Evolutionary conservation across 2,888 invertebrate species (phyloP).

Genomic region (Phrixothrix hirtus): DNA sequence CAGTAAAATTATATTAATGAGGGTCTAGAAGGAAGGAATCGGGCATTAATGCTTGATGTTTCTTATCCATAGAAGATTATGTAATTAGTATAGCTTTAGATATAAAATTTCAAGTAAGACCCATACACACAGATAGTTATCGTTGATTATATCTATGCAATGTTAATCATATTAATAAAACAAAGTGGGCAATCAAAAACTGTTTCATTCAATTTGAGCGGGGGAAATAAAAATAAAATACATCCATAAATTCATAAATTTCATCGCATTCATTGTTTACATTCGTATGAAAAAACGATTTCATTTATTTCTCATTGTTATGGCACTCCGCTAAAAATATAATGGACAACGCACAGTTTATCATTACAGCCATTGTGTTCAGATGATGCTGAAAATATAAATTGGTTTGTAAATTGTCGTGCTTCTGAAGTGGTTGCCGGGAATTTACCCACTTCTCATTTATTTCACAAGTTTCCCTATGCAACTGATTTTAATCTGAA

Average conservation of each 20-base stretch:
- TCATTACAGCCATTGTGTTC: conserved; percentile 46
- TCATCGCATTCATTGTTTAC: conserved; percentile 34
- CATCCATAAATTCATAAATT: conserved; percentile 34
- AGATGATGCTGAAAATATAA: conserved; percentile 47
- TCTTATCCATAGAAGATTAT: too few species aligned
- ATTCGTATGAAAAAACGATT: conserved; percentile 41
- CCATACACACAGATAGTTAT: too few species aligned
- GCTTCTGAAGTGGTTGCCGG: conserved; percentile 25
- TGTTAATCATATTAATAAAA: conserved; percentile 26
- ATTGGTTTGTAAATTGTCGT: conserved; percentile 47
- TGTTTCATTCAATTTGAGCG: conserved; percentile 30
- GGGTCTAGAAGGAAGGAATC: too few species aligned
- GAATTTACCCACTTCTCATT: conserved; percentile 18
- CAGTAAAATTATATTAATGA: too few species aligned
- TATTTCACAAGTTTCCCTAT: conserved; percentile 10
- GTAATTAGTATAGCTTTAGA: too few species aligned
- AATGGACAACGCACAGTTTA: conserved; percentile 45
- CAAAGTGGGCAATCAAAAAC: conserved; percentile 28
- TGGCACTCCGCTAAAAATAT: conserved; percentile 43
- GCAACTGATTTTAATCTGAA: too few species aligned
- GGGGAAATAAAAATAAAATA: conserved; percentile 26
- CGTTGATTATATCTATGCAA: too few species aligned
- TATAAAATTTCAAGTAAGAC: too few species aligned
- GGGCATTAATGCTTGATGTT: too few species aligned
- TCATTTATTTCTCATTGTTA: conserved; percentile 45